phyloP scores from a whole-genome alignment of 2,113 vertebrate species.

The Ammospiza caudacuta region DNA sequence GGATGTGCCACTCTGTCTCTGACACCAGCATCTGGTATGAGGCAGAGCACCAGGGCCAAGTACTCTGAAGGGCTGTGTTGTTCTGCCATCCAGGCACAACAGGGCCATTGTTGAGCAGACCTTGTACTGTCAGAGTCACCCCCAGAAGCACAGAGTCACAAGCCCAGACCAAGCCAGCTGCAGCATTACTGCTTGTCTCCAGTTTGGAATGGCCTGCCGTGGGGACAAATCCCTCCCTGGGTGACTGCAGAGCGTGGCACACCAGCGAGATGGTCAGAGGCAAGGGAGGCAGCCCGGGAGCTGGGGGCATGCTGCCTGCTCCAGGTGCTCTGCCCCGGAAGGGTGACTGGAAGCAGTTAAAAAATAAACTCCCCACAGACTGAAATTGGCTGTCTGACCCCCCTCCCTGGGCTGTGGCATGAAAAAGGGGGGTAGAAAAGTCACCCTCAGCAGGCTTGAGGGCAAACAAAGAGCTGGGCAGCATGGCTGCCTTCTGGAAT shows the following conservation, averaged over 20 bases:
- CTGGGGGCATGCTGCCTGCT: background rate
- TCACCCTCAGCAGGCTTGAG: background rate
- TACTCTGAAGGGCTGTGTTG: slow-evolving; percentile 36
- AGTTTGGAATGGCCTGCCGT: background rate
- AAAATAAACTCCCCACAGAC: background rate
- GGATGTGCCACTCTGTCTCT: background rate
- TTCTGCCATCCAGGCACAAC: slow-evolving; percentile 24
- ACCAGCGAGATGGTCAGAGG: background rate
- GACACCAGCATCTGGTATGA: slow-evolving; percentile 41
- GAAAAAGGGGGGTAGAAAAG: background rate
- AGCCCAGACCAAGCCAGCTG: slow-evolving; percentile 55
- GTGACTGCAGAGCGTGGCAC: background rate
- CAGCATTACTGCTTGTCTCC: background rate
- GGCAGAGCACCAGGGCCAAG: background rate
- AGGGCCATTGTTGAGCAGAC: slow-evolving; percentile 36
- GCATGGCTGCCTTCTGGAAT: background rate
- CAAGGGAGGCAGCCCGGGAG: background rate
- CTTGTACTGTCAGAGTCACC: slow-evolving; percentile 45
- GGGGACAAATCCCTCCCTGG: background rate
- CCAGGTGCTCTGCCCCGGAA: background rate
- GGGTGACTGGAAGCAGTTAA: background rate
- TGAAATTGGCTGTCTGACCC: rapidly evolving
- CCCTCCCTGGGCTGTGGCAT: background rate
- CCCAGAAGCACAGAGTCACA: slow-evolving; percentile 22
- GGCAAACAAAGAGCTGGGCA: background rate